A percentile compares a stretch with the other conserved stretches of the same genome.
phyloP scores from a whole-genome alignment of 2,113 vertebrate genomes.

The Epinephelus fuscoguttatus region DNA sequence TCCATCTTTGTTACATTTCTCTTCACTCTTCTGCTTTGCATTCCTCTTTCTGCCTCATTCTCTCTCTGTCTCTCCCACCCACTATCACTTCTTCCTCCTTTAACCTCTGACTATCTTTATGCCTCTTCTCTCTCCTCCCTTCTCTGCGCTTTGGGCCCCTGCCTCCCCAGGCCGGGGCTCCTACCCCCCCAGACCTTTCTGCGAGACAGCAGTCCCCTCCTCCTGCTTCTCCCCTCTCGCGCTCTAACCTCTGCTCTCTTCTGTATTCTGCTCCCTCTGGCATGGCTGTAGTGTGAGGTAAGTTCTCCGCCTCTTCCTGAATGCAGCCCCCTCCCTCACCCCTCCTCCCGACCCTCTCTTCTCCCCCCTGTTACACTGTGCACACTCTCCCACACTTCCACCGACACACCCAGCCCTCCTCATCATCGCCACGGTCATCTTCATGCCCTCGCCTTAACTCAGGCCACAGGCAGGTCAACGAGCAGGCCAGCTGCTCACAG shows the following conservation, averaged over 20 bases:
- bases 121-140: conserved; percentile 70
- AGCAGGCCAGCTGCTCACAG: conserved; percentile 55
- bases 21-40: conserved; percentile 23
- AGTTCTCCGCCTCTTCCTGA: conserved; percentile 86
- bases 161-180: conserved; percentile 83
- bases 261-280: conserved; percentile 99
- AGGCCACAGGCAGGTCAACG: conserved; percentile 60
- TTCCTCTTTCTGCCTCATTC: conserved; percentile 27
- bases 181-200: conserved; percentile 90
- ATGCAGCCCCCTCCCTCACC: conserved; percentile 64
- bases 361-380: conserved; percentile 38
- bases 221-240: conserved; percentile 94
- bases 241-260: conserved; percentile 99
- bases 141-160: conserved; percentile 87
- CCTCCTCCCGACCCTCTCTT: conserved; percentile 28
- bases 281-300: conserved; percentile 99
- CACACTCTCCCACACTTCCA: conserved; percentile 52
- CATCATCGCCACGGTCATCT: conserved; percentile 63
- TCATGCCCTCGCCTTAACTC: conserved; percentile 55
- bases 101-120: too few relatives aligned
- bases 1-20: conserved; percentile 41
- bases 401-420: conserved; percentile 43
- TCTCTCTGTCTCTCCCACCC: conserved; percentile 78
- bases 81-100: conserved; percentile 42
- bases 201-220: conserved; percentile 94